These are phyloP conservation scores for Beris morrisii DNA, from an alignment of 2,888 invertebrate species.

Conservation along the genomic window DNA sequence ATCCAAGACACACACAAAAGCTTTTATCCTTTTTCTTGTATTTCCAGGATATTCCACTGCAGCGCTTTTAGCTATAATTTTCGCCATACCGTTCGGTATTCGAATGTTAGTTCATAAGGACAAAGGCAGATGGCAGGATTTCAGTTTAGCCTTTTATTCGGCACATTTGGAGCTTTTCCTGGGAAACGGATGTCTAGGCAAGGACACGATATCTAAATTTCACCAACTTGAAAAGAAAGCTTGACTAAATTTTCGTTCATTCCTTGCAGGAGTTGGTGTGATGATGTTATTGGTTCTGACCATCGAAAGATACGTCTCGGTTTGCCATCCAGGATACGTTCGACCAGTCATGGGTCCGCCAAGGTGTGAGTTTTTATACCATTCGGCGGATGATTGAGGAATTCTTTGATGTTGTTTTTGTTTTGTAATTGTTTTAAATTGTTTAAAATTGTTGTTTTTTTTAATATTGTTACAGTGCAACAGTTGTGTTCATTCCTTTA, in stretches of 20 bases:
- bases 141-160: constrained; percentile 68
- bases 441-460: not conserved
- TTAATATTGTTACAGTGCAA: constrained; percentile 42
- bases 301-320: constrained; percentile 72
- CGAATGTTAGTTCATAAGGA: constrained; percentile 68
- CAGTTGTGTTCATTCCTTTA: constrained; percentile 66
- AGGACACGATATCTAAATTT: constrained; percentile 23
- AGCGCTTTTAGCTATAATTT: constrained; percentile 70
- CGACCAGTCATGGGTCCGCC: constrained; percentile 68
- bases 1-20: no score
- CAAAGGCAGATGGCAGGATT: constrained; percentile 65
- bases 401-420: not conserved
- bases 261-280: constrained; percentile 65
- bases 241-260: constrained; percentile 8
- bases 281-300: constrained; percentile 75
- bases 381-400: no score
- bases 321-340: constrained; percentile 71
- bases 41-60: constrained; percentile 74
- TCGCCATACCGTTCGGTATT: constrained; percentile 69
- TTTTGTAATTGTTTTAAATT: not conserved
- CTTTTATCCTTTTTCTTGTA: not conserved
- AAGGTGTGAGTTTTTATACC: constrained; percentile 49
- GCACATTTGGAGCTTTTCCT: constrained; percentile 71
- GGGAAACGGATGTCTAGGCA: constrained; percentile 71
- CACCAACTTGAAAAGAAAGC: not conserved